Evolutionary conservation across 2,797 vertebrate species (phyloP).

Genomic region (Meda fulgida): DNA sequence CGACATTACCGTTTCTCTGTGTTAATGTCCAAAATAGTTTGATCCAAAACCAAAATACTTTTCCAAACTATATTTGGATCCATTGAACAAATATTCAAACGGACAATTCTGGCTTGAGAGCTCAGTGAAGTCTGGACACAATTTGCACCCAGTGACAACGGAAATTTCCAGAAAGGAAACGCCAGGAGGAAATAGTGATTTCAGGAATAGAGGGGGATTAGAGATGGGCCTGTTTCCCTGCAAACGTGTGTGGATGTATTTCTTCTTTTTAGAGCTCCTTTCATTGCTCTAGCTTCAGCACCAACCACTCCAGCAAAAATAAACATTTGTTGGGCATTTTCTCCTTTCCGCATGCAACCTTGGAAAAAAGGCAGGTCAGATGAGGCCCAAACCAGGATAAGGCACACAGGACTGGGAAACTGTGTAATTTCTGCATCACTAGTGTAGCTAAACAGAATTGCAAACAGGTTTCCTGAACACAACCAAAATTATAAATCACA

Average conservation of each 20-base stretch:
- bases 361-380: slow-evolving; percentile 26
- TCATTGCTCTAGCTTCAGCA: slow-evolving; percentile 47
- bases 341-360: slow-evolving; percentile 20
- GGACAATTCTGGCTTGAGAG: slow-evolving; percentile 1
- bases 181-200: slow-evolving; percentile 51
- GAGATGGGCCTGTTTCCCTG: slow-evolving; percentile 41
- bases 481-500: not conserved
- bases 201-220: slow-evolving; percentile 48
- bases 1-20: no score
- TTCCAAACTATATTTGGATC: slow-evolving; percentile 10
- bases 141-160: slow-evolving; percentile 35
- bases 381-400: slow-evolving; percentile 19
- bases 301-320: slow-evolving; percentile 56
- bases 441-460: not conserved
- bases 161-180: slow-evolving; percentile 16
- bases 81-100: slow-evolving; percentile 4
- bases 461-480: not conserved
- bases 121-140: slow-evolving; percentile 2
- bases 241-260: slow-evolving; percentile 47
- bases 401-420: not conserved
- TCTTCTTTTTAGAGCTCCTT: slow-evolving; percentile 44
- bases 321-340: slow-evolving; percentile 59
- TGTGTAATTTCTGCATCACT: not conserved
- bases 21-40: slow-evolving; percentile 24
- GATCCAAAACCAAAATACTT: slow-evolving; percentile 26